phyloP scores from a whole-genome alignment of 2,113 vertebrate genomes.

The Cisticola juncidis region DNA sequence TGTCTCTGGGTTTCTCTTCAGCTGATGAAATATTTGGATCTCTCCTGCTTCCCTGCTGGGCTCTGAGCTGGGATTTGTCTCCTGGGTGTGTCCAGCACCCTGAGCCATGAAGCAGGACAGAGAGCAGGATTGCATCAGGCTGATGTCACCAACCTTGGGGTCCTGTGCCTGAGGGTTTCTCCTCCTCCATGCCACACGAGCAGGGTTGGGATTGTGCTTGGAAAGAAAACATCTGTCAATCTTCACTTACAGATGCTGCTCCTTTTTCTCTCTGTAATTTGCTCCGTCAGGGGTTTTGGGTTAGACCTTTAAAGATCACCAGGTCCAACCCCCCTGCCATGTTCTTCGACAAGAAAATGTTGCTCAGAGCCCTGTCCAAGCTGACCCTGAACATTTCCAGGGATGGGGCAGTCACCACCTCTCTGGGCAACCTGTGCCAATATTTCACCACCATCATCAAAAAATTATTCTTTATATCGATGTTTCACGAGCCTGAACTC shows the following conservation, averaged over 20 bases:
- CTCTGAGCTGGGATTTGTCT: neutral
- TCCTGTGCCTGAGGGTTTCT: neutral
- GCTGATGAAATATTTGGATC: neutral
- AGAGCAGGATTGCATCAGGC: neutral
- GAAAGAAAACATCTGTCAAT: neutral
- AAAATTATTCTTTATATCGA: accelerated
- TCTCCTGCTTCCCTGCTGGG: neutral
- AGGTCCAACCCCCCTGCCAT: accelerated
- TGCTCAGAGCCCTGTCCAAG: neutral
- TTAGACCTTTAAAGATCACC: neutral
- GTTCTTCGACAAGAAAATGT: neutral
- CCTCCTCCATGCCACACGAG: neutral
- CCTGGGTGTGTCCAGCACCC: neutral
- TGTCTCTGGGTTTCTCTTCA: neutral
- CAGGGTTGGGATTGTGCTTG: neutral
- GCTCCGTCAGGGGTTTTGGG: neutral
- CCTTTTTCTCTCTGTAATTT: neutral
- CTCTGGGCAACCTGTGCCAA: neutral
- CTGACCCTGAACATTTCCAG: neutral
- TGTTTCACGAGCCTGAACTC: neutral
- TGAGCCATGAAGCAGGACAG: neutral
- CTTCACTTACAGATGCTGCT: neutral
- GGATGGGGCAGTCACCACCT: neutral
- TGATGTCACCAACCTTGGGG: neutral
- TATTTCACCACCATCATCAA: neutral